A percentile compares a stretch with the other conserved stretches of the same genome.
Conservation (phyloP, 2,797 vertebrate species). For the Numenius phaeopus region DNA sequence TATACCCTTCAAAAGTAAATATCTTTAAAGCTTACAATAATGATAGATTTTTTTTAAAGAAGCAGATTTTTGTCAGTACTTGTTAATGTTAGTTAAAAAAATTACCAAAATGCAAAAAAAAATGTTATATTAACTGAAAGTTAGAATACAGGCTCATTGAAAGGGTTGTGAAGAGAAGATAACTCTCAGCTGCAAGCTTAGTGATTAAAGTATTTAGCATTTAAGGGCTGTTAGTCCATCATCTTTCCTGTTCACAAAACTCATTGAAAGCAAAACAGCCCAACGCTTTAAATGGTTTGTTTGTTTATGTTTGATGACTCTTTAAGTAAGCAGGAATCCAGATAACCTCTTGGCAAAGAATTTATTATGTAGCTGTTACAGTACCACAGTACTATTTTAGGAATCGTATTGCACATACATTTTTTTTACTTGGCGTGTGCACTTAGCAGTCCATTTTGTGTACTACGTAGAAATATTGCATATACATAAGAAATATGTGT, state of each 20-base stretch:
- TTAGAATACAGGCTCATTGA: background rate
- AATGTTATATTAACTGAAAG: background rate
- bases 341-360: slow-evolving; percentile 20
- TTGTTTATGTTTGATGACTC: slow-evolving; percentile 4
- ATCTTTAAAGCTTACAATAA: background rate
- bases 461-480: background rate
- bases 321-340: background rate
- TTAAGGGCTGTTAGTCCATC: background rate
- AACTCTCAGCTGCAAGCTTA: background rate
- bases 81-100: background rate
- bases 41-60: background rate
- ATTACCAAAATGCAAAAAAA: background rate
- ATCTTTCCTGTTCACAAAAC: background rate
- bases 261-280: background rate
- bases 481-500: background rate
- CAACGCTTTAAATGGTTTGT: background rate
- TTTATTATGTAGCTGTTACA: background rate
- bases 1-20: background rate
- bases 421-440: background rate
- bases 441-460: background rate
- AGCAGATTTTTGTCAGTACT: background rate
- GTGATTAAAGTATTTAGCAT: background rate
- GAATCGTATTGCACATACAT: background rate
- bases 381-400: background rate
- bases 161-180: background rate